Evolutionary conservation across 2,797 vertebrate genomes (phyloP).

Genomic region (Nyctalus aviator): DNA sequence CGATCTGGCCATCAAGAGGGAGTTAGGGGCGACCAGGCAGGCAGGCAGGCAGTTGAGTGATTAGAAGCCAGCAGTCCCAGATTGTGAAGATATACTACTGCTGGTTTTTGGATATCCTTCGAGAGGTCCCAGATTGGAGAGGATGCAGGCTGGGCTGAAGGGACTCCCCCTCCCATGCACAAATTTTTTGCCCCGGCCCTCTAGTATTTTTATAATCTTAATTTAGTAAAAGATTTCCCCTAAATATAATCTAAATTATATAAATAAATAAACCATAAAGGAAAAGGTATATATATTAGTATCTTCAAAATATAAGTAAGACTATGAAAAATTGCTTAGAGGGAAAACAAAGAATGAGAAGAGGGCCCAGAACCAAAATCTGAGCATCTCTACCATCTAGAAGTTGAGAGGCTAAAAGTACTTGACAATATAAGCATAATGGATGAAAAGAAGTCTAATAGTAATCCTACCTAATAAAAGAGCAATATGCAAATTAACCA

Average conservation of each 20-base stretch:
- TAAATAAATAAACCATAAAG: background rate
- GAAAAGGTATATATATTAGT: background rate
- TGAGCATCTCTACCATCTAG: background rate
- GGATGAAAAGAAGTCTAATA: background rate
- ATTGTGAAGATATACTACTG: no score
- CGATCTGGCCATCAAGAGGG: no score
- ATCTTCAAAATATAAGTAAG: constrained; percentile 11
- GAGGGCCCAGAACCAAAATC: background rate
- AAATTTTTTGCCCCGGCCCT: no score
- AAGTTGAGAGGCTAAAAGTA: background rate
- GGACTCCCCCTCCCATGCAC: no score
- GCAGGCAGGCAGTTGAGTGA: no score
- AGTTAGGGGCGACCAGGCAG: no score
- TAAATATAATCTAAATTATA: constrained; percentile 24
- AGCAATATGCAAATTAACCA: no score
- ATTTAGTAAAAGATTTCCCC: background rate
- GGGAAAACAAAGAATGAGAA: background rate
- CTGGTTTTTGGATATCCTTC: no score
- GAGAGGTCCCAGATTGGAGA: no score
- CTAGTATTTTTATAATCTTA: constrained; percentile 37
- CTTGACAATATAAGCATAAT: background rate
- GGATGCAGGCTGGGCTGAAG: no score
- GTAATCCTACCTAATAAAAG: background rate
- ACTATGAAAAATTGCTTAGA: background rate
- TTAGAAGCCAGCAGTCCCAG: no score